These are phyloP conservation scores for Pseudochromis fuscus DNA, from an alignment of 2,797 vertebrate species.

Conservation along the genomic window DNA sequence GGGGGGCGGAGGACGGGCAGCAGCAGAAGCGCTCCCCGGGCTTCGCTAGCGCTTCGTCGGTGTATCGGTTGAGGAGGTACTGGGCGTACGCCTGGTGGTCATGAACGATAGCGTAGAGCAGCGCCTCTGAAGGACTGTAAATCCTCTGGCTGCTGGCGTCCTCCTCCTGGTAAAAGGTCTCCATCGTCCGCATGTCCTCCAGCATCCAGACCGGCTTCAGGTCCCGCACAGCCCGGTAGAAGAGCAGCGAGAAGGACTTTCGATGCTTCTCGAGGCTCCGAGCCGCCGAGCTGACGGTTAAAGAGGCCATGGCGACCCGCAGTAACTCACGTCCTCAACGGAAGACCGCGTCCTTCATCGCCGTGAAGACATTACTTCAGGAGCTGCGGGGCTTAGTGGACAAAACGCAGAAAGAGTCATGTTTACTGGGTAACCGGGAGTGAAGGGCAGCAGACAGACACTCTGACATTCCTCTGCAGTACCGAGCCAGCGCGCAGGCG, in stretches of 20 bases:
- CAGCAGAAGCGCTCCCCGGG: slow-evolving; percentile 90
- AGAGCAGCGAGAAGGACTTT: slow-evolving; percentile 87
- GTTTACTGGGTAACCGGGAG: too few relatives aligned
- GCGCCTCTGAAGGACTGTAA: slow-evolving; percentile 90
- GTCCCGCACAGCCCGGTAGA: slow-evolving; percentile 91
- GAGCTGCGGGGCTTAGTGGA: background rate
- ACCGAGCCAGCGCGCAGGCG: slow-evolving; percentile 49
- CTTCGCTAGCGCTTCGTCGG: slow-evolving; percentile 87
- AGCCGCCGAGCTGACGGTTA: slow-evolving; percentile 59
- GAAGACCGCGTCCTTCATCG: slow-evolving; percentile 1
- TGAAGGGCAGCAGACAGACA: too few relatives aligned
- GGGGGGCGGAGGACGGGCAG: slow-evolving; percentile 86
- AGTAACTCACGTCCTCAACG: background rate
- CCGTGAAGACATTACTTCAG: background rate
- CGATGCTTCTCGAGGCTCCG: slow-evolving; percentile 79
- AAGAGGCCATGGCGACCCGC: slow-evolving; percentile 62
- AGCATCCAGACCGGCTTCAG: slow-evolving; percentile 90
- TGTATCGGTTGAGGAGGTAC: slow-evolving; percentile 86
- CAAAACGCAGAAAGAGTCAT: background rate
- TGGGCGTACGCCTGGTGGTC: slow-evolving; percentile 90
- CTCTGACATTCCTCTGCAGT: slow-evolving; percentile 42
- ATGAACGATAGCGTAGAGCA: slow-evolving; percentile 92
- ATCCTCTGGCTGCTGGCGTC: slow-evolving; percentile 80
- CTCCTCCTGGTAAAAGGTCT: slow-evolving; percentile 88
- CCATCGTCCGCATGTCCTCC: slow-evolving; percentile 92